These are phyloP conservation scores for Liopterus haemorrhoidalis DNA, from an alignment of 2,888 invertebrate species.

Conservation along the genomic window DNA sequence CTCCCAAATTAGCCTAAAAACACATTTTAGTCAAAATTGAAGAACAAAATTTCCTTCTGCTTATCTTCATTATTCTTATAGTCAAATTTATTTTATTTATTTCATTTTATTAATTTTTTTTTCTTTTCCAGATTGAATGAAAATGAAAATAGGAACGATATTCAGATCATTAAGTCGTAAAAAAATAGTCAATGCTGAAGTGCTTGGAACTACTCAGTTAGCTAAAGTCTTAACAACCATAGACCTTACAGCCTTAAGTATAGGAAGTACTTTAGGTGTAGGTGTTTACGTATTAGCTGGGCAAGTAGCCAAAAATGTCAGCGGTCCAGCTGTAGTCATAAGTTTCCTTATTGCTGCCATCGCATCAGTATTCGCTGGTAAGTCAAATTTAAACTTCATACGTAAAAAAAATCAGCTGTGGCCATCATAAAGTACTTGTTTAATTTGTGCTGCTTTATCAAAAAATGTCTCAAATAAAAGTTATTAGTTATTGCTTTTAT, in stretches of 20 bases:
- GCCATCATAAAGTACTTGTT: no score
- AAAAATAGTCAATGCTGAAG: constrained; percentile 44
- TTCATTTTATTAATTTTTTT: no score
- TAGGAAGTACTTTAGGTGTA: constrained; percentile 80
- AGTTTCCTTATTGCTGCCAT: constrained; percentile 86
- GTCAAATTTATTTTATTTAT: no score
- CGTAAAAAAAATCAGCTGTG: no score
- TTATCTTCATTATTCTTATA: no score
- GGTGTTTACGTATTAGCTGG: constrained; percentile 88
- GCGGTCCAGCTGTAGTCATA: constrained; percentile 81
- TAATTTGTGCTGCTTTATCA: no score
- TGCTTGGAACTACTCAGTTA: constrained; percentile 46
- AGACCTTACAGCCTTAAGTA: constrained; percentile 77
- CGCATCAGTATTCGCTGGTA: constrained; percentile 86
- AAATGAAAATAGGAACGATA: constrained; percentile 15
- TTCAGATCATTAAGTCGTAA: constrained; percentile 41
- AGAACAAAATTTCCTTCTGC: no score
- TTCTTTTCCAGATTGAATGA: no score
- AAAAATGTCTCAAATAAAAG: no score
- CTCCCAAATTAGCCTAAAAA: no score
- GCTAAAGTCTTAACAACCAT: constrained; percentile 71
- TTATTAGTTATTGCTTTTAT: no score
- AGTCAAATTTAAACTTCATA: constrained; percentile 34
- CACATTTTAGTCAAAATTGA: no score
- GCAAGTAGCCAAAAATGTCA: constrained; percentile 69